These are phyloP conservation scores for Furcula furcula DNA, from an alignment of 2,888 invertebrate species.

Conservation along the genomic window DNA sequence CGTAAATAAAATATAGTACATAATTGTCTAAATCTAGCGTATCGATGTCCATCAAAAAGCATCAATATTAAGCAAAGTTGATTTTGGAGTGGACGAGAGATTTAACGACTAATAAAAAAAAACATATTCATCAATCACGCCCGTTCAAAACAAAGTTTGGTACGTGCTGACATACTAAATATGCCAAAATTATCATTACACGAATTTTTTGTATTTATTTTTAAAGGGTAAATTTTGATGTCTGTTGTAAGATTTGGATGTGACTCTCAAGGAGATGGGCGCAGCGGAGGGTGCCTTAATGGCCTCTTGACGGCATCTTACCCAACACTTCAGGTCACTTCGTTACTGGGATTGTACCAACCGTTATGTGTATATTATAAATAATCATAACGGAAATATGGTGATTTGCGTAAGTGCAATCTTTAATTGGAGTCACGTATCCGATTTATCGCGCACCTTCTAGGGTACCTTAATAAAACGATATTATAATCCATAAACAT, in stretches of 20 bases:
- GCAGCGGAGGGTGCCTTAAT: slow-evolving; percentile 72
- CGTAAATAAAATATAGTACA: not conserved
- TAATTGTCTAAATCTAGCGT: slow-evolving; percentile 17
- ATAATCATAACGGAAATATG: slow-evolving; percentile 57
- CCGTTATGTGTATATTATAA: slow-evolving; percentile 65
- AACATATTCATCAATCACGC: slow-evolving; percentile 37
- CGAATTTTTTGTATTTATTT: slow-evolving; percentile 26
- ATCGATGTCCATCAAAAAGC: slow-evolving; percentile 15
- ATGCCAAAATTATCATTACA: slow-evolving; percentile 32
- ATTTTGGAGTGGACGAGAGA: slow-evolving; percentile 25
- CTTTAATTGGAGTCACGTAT: slow-evolving; percentile 35
- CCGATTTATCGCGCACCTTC: too few species aligned
- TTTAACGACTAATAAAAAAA: slow-evolving; percentile 38
- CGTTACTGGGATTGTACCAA: slow-evolving; percentile 74
- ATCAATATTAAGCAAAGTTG: slow-evolving; percentile 32
- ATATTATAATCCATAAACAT: too few species aligned
- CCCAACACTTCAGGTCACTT: slow-evolving; percentile 74
- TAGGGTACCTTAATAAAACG: too few species aligned
- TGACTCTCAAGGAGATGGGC: slow-evolving; percentile 74
- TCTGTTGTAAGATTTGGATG: slow-evolving; percentile 61
- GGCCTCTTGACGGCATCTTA: slow-evolving; percentile 73
- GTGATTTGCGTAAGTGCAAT: slow-evolving; percentile 32
- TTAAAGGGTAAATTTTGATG: slow-evolving; percentile 44
- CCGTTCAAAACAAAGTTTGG: slow-evolving; percentile 32
- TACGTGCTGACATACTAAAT: slow-evolving; percentile 29